phyloP scores from a whole-genome alignment of 2,888 invertebrate species.

The Eubasilissa splendida region DNA sequence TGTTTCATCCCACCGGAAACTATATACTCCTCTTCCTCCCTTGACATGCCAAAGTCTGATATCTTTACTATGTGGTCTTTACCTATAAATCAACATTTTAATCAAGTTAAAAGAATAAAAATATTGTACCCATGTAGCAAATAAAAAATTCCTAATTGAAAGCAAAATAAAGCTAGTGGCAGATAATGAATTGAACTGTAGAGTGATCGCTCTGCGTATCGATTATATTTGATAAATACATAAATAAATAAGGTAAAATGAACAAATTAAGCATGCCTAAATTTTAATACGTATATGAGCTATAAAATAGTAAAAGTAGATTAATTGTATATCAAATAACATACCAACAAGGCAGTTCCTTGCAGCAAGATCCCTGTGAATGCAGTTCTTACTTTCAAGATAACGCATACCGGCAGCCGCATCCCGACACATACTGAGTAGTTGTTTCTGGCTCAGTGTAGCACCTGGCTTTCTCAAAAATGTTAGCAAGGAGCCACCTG shows the following conservation, averaged over 20 bases:
- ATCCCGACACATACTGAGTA: conserved; percentile 93
- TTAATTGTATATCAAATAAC: conserved; percentile 56
- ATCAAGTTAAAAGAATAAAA: no score
- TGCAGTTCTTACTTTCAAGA: conserved; percentile 95
- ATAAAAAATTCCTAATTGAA: no score
- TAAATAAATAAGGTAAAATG: no score
- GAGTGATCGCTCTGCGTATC: no score
- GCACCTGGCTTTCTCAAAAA: conserved; percentile 87
- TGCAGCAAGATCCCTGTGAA: conserved; percentile 96
- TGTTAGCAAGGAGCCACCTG: conserved; percentile 92
- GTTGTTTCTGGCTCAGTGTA: conserved; percentile 76
- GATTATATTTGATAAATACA: no score
- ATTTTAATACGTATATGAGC: no score
- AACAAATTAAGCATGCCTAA: no score
- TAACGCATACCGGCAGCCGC: conserved; percentile 96
- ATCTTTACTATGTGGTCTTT: conserved; percentile 94
- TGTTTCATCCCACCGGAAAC: conserved; percentile 99
- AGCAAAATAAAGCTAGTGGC: no score
- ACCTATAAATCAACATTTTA: conserved; percentile 64
- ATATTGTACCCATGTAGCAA: no score
- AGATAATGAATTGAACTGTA: no score
- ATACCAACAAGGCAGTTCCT: conserved; percentile 90
- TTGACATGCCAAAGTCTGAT: conserved; percentile 98
- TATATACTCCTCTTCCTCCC: conserved; percentile 97
- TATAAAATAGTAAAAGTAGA: no score